Conservation (phyloP, 2,888 invertebrate genomes). For the Diarsia mendica region DNA sequence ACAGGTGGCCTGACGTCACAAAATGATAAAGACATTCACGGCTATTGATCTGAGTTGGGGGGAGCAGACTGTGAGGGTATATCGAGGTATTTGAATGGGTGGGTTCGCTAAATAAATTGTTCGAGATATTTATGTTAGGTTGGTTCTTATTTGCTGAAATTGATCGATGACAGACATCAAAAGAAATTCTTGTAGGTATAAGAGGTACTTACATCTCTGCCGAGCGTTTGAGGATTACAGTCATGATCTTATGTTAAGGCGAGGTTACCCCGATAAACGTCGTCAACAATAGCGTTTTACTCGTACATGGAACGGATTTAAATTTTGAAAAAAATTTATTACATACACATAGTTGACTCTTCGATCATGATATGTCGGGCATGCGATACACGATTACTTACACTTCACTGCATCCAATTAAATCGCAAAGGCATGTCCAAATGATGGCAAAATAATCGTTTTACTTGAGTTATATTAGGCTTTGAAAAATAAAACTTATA, state of each 20-base stretch:
- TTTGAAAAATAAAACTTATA: too few species aligned
- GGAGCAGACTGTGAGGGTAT: background rate
- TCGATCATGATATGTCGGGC: too few species aligned
- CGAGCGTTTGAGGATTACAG: background rate
- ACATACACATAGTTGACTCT: too few species aligned
- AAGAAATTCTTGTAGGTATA: background rate
- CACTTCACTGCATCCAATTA: too few species aligned
- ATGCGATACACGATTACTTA: too few species aligned
- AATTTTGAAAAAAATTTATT: too few species aligned
- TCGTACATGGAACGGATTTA: too few species aligned
- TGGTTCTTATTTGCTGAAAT: background rate
- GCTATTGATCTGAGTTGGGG: constrained; percentile 18
- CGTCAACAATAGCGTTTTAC: too few species aligned
- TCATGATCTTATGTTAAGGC: background rate
- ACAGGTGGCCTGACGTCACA: constrained; percentile 22
- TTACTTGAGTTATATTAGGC: too few species aligned
- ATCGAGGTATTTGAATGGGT: background rate
- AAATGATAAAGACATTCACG: constrained; percentile 20
- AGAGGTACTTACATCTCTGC: background rate
- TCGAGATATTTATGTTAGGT: background rate
- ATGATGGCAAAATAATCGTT: too few species aligned
- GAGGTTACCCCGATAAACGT: too few species aligned
- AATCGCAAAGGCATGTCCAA: too few species aligned
- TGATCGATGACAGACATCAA: background rate
- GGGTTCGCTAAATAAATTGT: background rate